Base-by-base conservation (phyloP, 2,888 invertebrate species). In the Eudasyphora cyanicolor region DNA sequence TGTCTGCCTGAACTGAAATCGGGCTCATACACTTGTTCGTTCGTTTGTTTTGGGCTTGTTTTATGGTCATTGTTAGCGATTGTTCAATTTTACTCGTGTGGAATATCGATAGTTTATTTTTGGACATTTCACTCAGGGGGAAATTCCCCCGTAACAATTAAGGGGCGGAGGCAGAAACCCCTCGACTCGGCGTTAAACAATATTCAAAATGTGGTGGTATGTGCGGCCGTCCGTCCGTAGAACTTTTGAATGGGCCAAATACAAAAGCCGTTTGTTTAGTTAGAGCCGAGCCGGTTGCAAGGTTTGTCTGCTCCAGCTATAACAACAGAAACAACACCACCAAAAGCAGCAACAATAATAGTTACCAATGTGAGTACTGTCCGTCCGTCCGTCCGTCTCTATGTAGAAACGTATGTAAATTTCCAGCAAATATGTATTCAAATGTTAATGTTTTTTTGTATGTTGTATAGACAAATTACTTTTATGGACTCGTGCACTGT, bases 401-500 rank as follows among this genome's bases (percentile, higher is more conserved):
- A n/a, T n/a, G n/a, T n/a, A n/a, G n/a, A n/a, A n/a, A n/a, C n/a
- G n/a, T n/a, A n/a, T n/a, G n/a, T n/a, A n/a, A n/a, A 35, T 35
- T 45, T 42, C 10, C 7, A 54, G 19, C 57, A 60, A n/a, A 24
- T 42, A 24, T 24, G 35, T 42, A 42, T 67, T 42, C 38, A 67
- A 76, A 64, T 78, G 69, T 57, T 21, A 69, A 77, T 77, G 49
- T 75, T 45, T 71, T 38, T n/a, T n/a, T n/a, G n/a, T 49, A 76
- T 73, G 29, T 73, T 74, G 74, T 79, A 74, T 79, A 51, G 62
- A 79, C 75, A 75, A 70, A 70, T 75, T 69, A 79, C 67, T 24
- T 51, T 74, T 57, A 49, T 67, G 24, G 67, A 35, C 38, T 38
- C 67, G 35, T 67, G 67, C 24, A 67, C 67, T 21, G 7, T 14